These are phyloP conservation scores for Orchesella flavescens DNA, from an alignment of 2,888 invertebrate genomes.

Conservation along the genomic window DNA sequence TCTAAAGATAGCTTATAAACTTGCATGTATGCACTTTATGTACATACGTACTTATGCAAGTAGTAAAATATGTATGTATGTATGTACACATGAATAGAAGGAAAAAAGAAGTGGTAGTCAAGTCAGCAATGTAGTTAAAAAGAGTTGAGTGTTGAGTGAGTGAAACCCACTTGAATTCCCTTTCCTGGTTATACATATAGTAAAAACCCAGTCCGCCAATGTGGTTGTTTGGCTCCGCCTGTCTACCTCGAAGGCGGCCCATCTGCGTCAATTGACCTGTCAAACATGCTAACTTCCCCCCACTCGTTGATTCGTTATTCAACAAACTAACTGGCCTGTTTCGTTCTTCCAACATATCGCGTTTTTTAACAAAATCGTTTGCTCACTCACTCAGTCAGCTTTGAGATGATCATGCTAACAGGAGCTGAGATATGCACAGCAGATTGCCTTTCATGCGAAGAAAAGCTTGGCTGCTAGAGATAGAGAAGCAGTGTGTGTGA, in stretches of 20 bases:
- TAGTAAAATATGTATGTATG: not conserved
- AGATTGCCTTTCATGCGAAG: not conserved
- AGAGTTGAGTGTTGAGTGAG: conserved; percentile 54
- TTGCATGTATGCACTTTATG: conserved; percentile 6
- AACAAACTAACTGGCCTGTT: conserved; percentile 67
- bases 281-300: conserved; percentile 71
- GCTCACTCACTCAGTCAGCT: conserved; percentile 40
- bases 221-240: conserved; percentile 69
- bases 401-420: conserved; percentile 37
- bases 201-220: conserved; percentile 68
- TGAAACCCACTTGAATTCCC: conserved; percentile 50
- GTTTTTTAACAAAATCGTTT: conserved; percentile 5
- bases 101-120: conserved; percentile 22
- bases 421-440: not conserved
- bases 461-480: not conserved
- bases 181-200: conserved; percentile 19
- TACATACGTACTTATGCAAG: too few relatives aligned
- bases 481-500: not conserved
- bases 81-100: not conserved
- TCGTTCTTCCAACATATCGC: conserved; percentile 53
- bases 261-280: conserved; percentile 72
- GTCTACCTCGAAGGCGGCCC: conserved; percentile 71
- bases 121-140: conserved; percentile 52
- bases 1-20: not conserved
- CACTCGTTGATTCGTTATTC: conserved; percentile 68